phyloP scores from a whole-genome alignment of 1,140 invertebrate species.

The Rhizoglyphus robini region DNA sequence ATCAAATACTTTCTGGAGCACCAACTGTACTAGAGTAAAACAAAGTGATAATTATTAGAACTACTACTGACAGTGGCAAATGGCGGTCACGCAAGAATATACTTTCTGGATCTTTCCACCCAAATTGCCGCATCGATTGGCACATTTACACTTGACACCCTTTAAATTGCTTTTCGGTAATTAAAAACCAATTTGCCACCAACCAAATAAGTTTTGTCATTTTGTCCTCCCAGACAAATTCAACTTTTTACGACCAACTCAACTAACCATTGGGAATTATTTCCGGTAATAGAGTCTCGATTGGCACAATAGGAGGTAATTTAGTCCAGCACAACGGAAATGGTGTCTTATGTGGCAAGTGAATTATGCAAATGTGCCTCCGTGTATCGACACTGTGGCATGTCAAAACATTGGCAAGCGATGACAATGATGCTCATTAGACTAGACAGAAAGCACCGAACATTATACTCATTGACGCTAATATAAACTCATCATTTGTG shows the following conservation, averaged over 20 bases:
- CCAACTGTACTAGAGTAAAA: neutral
- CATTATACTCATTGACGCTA: no score
- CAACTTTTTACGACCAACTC: no score
- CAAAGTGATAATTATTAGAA: slow-evolving; percentile 7
- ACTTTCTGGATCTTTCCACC: neutral
- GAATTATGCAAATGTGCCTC: no score
- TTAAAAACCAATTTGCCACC: slow-evolving; percentile 3
- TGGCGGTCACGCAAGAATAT: slow-evolving; percentile 7
- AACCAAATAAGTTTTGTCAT: neutral
- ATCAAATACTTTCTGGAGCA: no score
- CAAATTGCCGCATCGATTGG: slow-evolving; percentile 13
- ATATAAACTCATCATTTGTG: neutral
- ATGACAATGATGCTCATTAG: no score
- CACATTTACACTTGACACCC: slow-evolving; percentile 11
- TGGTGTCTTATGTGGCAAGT: no score
- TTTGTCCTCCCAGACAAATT: no score
- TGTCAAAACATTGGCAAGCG: slow-evolving; percentile 1
- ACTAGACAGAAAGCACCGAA: no score
- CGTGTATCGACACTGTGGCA: neutral
- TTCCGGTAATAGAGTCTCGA: no score
- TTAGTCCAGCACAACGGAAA: no score
- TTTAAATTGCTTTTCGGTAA: slow-evolving; percentile 1
- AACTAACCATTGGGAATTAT: no score
- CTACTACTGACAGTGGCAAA: neutral
- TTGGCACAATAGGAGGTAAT: no score